phyloP scores from a whole-genome alignment of 1,140 invertebrate genomes.

The Heliconius hewitsoni region DNA sequence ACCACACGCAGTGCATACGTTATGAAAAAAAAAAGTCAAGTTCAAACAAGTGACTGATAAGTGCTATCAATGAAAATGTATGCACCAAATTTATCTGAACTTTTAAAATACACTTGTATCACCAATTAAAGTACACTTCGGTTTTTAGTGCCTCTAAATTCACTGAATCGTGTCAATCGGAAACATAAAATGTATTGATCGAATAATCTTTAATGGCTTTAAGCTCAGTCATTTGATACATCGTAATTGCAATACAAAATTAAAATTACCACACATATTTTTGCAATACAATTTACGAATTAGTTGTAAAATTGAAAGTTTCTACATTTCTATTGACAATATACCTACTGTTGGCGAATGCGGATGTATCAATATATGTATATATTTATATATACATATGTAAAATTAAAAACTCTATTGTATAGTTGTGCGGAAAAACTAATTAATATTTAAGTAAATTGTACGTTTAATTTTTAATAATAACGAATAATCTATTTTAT shows the following conservation, averaged over 20 bases:
- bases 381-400: not conserved
- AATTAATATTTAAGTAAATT: not conserved
- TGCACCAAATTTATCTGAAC: constrained; percentile 13
- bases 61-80: constrained; percentile 28
- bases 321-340: not conserved
- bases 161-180: constrained; percentile 55
- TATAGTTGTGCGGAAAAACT: not conserved
- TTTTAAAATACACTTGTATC: constrained; percentile 26
- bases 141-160: constrained; percentile 48
- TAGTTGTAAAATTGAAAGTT: constrained; percentile 9
- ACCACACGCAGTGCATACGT: not conserved
- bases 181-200: constrained; percentile 59
- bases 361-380: not conserved
- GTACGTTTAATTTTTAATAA: not conserved
- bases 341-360: not conserved
- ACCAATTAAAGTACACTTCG: constrained; percentile 49
- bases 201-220: constrained; percentile 39
- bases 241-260: constrained; percentile 15
- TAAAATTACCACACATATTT: constrained; percentile 3
- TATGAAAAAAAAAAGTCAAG: constrained; percentile 24
- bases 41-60: constrained; percentile 26
- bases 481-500: not conserved
- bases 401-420: not conserved
- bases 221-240: constrained; percentile 29
- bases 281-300: not conserved